Evolutionary conservation across 2,888 invertebrate genomes (phyloP), one percentile per base, ranked within the genome.

Genomic region (Rugalucina vietnamica): DNA sequence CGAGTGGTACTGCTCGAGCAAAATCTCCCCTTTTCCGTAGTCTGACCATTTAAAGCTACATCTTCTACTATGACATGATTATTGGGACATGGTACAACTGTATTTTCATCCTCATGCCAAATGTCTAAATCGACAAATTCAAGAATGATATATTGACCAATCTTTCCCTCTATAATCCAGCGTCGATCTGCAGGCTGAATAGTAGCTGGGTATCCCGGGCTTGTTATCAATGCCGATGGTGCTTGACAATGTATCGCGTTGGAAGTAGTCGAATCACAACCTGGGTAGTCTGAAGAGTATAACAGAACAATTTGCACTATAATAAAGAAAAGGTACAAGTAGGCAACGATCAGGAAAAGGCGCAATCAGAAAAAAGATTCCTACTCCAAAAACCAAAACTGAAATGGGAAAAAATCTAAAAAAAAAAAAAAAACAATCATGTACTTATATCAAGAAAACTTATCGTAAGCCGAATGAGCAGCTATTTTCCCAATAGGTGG

Each of bases 281-380:
- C 88, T 0, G 86, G 86, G 14, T 79, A 54, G 60, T 86, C 88
- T 88, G 50, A n/a, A n/a, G n/a, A n/a, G n/a, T n/a, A n/a, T n/a
- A n/a, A n/a, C n/a, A n/a, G n/a, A n/a, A n/a, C n/a, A n/a, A n/a
- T n/a, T n/a, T n/a, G n/a, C n/a, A n/a, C n/a, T n/a, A n/a, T n/a
- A n/a, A n/a, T n/a, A n/a, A n/a, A n/a, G n/a, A n/a, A n/a, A n/a
- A n/a, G n/a, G n/a, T n/a, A n/a, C n/a, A n/a, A n/a, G n/a, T n/a
- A n/a, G n/a, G n/a, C n/a, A n/a, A n/a, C n/a, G n/a, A n/a, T n/a
- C n/a, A n/a, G n/a, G n/a, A n/a, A n/a, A n/a, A n/a, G n/a, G n/a
- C n/a, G n/a, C n/a, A n/a, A n/a, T n/a, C n/a, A n/a, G n/a, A n/a
- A n/a, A n/a, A n/a, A n/a, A n/a, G n/a, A n/a, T n/a, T n/a, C n/a